phyloP scores from a whole-genome alignment of 1,140 invertebrate species.

The Dreissena rostriformis region DNA sequence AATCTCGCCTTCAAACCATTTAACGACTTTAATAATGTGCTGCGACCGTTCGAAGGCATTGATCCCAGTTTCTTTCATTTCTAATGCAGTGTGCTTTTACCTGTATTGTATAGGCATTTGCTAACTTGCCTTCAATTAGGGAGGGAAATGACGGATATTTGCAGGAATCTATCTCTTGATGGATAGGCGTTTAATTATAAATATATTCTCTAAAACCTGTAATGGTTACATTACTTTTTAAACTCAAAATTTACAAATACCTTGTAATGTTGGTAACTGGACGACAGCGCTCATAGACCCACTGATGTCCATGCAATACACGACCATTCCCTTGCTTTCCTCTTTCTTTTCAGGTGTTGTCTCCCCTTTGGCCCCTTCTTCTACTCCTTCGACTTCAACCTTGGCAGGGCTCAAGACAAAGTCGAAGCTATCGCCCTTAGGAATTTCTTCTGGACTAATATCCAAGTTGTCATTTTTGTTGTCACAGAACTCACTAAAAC shows the following conservation, averaged over 20 bases:
- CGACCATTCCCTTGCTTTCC: slow-evolving; percentile 67
- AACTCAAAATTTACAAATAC: slow-evolving; percentile 46
- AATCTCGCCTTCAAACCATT: no score
- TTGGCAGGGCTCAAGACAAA: slow-evolving; percentile 70
- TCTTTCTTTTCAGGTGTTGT: slow-evolving; percentile 41
- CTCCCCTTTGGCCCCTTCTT: slow-evolving; percentile 46
- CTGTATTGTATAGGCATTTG: no score
- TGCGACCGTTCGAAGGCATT: no score
- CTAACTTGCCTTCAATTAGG: no score
- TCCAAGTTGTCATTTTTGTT: slow-evolving; percentile 69
- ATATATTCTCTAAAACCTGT: no score
- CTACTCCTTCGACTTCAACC: slow-evolving; percentile 33
- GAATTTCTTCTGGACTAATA: slow-evolving; percentile 70
- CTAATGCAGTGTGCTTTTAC: no score
- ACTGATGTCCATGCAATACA: slow-evolving; percentile 79
- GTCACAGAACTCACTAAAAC: slow-evolving; percentile 77
- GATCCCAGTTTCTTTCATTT: no score
- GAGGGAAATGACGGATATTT: no score
- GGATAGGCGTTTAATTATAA: no score
- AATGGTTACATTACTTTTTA: no score
- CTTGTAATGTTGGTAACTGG: slow-evolving; percentile 69
- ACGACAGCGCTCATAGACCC: slow-evolving; percentile 71
- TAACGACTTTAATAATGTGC: no score
- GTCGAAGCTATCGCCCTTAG: slow-evolving; percentile 71
- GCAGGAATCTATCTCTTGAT: no score